Base-by-base conservation (phyloP, 2,113 vertebrate species). In the Platysternon megacephalum region DNA sequence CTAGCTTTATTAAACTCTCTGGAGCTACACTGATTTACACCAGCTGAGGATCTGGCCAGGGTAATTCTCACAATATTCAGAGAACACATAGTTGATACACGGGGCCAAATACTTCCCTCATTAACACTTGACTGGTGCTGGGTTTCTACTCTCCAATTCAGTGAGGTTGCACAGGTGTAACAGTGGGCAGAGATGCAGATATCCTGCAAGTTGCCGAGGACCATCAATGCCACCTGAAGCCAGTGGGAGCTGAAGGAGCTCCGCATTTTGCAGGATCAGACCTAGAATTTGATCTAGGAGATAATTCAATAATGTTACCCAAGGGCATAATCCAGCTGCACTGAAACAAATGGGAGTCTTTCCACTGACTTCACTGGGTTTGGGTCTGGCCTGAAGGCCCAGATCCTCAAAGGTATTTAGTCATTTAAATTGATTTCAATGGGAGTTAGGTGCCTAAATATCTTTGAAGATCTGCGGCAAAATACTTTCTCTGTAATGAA, bases 301-400 rank as follows among this genome's bases (percentile, higher is more conserved):
- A 39, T 35, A 90, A 93, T 49, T 46, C 52, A 44, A 8, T 72
- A 68, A 78, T 22, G 55, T 24, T 22, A 84, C 35, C 1, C 8
- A 10, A 84, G 91, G 55, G 22, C n/a, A 95, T 89, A 82, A 91
- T 95, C 78, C 93, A 93, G 83, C 52, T 94, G 65, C 89, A 86
- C 56, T 61, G 74, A 94, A 46, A 78, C 84, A 76, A 87, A 93
- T 42, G 39, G 22, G 3, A 24, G 82, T 85, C 16, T 87, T 89
- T 80, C n/a, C 26, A 42, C 19, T 93, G 52, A 22, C 80, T 91
- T 56, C 82, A 56, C 7, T 46, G 48, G 46, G 61, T 51, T 2
- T 93, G 78, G 26, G 84, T 92, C 95, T 92, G 65, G 22, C 49
- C 42, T 89, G 48, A 88, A 87, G 29, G 58, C 29, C 58, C 13